Conservation (phyloP, 2,113 vertebrate genomes). For the Shinisaurus crocodilurus region DNA sequence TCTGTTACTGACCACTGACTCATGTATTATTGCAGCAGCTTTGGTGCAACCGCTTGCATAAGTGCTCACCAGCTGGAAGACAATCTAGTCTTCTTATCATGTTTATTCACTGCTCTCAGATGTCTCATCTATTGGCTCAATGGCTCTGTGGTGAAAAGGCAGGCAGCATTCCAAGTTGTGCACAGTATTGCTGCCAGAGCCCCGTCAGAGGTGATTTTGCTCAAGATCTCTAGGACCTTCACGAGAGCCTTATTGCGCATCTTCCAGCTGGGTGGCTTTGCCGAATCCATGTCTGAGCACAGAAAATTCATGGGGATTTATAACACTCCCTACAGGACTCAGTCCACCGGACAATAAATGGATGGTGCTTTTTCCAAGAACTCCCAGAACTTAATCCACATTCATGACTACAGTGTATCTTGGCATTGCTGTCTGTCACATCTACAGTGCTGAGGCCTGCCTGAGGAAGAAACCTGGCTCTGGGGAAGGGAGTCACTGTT, state of each 20-base stretch:
- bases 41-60: neutral
- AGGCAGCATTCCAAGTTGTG: neutral
- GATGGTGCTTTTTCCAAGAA: neutral
- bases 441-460: neutral
- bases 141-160: neutral
- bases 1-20: neutral
- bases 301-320: neutral
- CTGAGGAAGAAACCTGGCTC: neutral
- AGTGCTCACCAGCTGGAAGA: neutral
- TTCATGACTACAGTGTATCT: neutral
- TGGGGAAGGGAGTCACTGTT: neutral
- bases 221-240: neutral
- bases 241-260: neutral
- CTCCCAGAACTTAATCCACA: neutral
- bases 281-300: neutral
- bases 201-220: neutral
- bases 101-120: neutral
- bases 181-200: neutral
- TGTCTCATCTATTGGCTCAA: neutral
- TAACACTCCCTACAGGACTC: neutral
- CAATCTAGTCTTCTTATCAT: neutral
- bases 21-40: neutral
- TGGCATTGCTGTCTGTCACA: neutral
- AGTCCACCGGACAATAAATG: neutral
- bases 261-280: neutral